Evolutionary conservation across 2,113 vertebrate genomes (phyloP), one percentile per base, ranked within the genome.

Genomic region (Scolopax mira): DNA sequence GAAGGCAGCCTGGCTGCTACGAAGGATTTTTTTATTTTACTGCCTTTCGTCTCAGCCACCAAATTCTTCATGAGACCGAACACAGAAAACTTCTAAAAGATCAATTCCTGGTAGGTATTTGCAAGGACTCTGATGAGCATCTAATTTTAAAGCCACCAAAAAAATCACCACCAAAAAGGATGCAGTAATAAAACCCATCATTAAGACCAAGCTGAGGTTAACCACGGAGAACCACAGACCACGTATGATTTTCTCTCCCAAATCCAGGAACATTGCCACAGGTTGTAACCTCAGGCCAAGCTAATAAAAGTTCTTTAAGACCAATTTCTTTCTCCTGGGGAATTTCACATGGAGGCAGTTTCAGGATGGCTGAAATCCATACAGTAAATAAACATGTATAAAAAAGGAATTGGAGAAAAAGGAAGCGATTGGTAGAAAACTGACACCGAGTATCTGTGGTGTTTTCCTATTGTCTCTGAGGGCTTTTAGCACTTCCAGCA

Each of bases 291-390:
- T 88, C 85, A 46, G 91, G 64, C 79, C 91, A 83, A 83, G 19
- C 75, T 93, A 85, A 94, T 94, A 88, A 97, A 94, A 89, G 83
- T 88, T 88, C 96, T 92, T 94, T 84, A 84, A 92, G 90, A 66
- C 46, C 83, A 71, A 89, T 96, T 92, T 80, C 89, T 90, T 89
- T 27, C 55, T 97, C 69, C 79, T 0, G 0, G 64, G 69, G 96
- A 95, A 93, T 92, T 83, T 74, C 72, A 80, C 72, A 58, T 1
- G 1, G 49, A 93, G 80, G 65, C 79, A 39, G 71, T 54, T 91
- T 41, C 64, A 60, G 94, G 80, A 28, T n/a, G 89, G 85, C 79
- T 37, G 27, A 94, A 93, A 94, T 92, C 88, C 72, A 25, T 11
- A 30, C 0, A 78, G 93, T 71, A 91, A 97, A 95, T 19, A 94